These are phyloP conservation scores for Apteryx owenii DNA, from an alignment of 2,113 vertebrate species.

Conservation along the genomic window DNA sequence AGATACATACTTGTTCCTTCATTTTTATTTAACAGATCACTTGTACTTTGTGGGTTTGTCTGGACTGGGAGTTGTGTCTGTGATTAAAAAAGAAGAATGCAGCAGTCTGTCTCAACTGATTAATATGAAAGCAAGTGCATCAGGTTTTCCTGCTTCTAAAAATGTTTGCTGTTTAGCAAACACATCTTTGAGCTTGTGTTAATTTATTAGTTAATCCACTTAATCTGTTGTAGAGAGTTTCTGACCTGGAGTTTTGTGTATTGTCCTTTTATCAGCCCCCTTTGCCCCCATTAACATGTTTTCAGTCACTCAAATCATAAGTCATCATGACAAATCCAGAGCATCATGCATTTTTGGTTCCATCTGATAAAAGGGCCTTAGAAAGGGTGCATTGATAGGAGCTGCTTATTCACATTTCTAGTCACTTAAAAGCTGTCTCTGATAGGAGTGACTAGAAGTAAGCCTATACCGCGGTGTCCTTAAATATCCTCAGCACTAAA, in stretches of 20 bases:
- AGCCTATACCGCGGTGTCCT: background rate
- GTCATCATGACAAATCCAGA: background rate
- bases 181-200: background rate
- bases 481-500: conserved; percentile 10
- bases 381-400: background rate
- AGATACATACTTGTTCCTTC: rapidly evolving
- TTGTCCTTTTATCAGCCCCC: background rate
- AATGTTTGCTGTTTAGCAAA: background rate
- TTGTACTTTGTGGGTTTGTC: background rate
- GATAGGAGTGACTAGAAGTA: background rate
- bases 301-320: background rate
- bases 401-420: background rate
- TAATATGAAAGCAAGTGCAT: background rate
- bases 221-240: background rate
- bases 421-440: background rate
- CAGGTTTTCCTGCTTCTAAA: background rate
- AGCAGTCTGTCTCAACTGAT: background rate
- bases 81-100: rapidly evolving
- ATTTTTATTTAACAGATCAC: background rate
- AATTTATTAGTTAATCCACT: background rate
- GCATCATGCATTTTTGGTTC: background rate
- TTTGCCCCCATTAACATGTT: background rate
- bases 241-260: background rate
- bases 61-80: background rate
- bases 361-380: background rate